A percentile compares a stretch with the other conserved stretches of the same genome.
Conservation (phyloP, 2,797 vertebrate species). For the Ptychadena robeensis region DNA sequence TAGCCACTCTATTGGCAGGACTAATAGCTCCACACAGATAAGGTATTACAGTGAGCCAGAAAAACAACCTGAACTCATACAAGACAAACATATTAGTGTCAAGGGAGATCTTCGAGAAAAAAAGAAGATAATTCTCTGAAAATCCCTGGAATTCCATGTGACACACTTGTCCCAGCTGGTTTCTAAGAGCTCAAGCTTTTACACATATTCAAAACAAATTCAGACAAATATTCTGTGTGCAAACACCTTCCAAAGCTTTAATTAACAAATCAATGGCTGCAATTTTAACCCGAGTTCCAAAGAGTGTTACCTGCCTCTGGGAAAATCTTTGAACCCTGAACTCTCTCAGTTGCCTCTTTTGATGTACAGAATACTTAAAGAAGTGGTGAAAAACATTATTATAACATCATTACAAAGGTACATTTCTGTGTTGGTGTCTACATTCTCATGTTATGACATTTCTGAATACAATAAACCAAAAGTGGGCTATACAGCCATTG, state of each 20-base stretch:
- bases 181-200: conserved; percentile 20
- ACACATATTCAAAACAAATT: conserved; percentile 25
- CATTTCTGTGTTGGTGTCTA: conserved; percentile 12
- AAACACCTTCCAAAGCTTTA: background rate
- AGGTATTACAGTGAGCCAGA: too few relatives aligned
- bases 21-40: too few relatives aligned
- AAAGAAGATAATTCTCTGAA: background rate
- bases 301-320: conserved; percentile 55
- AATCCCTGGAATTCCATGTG: conserved; percentile 21
- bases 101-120: too few relatives aligned
- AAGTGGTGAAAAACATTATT: conserved; percentile 28
- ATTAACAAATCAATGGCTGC: conserved; percentile 31
- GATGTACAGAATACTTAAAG: conserved; percentile 45
- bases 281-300: conserved; percentile 47
- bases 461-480: conserved; percentile 17
- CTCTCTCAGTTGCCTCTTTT: conserved; percentile 41
- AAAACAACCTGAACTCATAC: background rate
- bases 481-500: background rate
- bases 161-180: conserved; percentile 18
- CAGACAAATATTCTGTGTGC: conserved; percentile 28
- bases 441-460: background rate
- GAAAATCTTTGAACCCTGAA: conserved; percentile 32
- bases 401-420: conserved; percentile 23
- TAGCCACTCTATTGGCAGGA: too few relatives aligned
- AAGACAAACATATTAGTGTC: too few relatives aligned